These are phyloP conservation scores for Squalus acanthias DNA, from an alignment of 2,797 vertebrate species.

Conservation along the genomic window DNA sequence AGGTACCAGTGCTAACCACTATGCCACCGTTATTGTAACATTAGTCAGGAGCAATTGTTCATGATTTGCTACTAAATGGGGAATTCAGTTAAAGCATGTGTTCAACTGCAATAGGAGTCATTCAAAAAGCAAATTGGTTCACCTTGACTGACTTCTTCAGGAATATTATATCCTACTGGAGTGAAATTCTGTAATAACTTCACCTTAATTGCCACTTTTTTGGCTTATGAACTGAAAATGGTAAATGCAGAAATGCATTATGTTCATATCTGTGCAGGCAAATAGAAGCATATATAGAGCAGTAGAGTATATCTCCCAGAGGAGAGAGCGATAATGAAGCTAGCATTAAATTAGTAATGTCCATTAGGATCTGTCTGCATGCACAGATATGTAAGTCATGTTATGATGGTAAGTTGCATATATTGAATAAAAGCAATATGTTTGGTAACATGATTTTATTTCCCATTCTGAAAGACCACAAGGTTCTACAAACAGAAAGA, in stretches of 20 bases:
- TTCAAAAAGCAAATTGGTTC: background rate
- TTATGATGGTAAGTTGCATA: background rate
- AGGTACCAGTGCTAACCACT: too few species aligned
- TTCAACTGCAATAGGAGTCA: background rate
- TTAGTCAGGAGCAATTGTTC: background rate
- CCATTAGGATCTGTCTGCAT: background rate
- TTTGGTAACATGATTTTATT: background rate
- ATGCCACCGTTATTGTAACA: background rate
- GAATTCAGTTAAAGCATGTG: background rate
- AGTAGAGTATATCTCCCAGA: background rate
- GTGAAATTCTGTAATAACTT: constrained; percentile 5
- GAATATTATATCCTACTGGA: background rate
- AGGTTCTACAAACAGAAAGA: background rate
- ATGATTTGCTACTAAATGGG: background rate
- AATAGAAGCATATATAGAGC: background rate
- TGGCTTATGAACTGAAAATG: background rate
- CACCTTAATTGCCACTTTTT: background rate
- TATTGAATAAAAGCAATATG: background rate
- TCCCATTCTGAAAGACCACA: background rate
- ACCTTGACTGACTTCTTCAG: background rate
- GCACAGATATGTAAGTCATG: background rate
- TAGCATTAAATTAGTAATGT: background rate
- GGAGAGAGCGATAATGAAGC: background rate
- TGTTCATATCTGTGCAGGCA: background rate
- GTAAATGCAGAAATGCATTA: background rate